phyloP scores from a whole-genome alignment of 2,888 invertebrate genomes.

The Chydorus sphaericus region DNA sequence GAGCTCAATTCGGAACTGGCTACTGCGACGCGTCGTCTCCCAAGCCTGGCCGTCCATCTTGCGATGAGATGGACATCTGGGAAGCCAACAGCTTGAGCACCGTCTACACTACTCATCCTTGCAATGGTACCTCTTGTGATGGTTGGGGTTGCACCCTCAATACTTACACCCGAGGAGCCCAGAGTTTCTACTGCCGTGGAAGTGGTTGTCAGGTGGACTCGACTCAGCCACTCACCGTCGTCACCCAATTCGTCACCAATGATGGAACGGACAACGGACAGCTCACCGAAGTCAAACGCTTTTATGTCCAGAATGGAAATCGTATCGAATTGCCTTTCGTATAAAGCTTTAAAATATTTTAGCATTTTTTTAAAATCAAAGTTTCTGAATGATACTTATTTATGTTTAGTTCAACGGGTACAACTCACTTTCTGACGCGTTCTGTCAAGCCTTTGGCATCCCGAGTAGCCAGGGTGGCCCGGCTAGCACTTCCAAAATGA shows the following conservation, averaged over 20 bases:
- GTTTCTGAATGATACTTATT: too few relatives aligned
- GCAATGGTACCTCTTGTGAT: background rate
- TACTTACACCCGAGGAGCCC: background rate
- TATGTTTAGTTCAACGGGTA: background rate
- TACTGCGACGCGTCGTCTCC: background rate
- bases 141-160: background rate
- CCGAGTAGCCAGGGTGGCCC: background rate
- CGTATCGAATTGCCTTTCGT: background rate
- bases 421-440: background rate
- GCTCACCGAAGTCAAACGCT: background rate
- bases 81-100: background rate
- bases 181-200: slow-evolving; percentile 6
- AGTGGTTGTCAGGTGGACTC: background rate
- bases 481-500: background rate
- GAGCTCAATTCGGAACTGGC: background rate
- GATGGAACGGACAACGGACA: slow-evolving; percentile 6
- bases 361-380: too few relatives aligned
- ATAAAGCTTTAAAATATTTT: too few relatives aligned
- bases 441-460: background rate
- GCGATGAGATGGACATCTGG: background rate
- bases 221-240: background rate
- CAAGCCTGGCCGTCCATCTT: background rate
- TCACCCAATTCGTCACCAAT: background rate
- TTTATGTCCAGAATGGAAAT: background rate
- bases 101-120: background rate